phyloP scores from a whole-genome alignment of 2,888 invertebrate genomes.

The Cyrtodaria siliqua region DNA sequence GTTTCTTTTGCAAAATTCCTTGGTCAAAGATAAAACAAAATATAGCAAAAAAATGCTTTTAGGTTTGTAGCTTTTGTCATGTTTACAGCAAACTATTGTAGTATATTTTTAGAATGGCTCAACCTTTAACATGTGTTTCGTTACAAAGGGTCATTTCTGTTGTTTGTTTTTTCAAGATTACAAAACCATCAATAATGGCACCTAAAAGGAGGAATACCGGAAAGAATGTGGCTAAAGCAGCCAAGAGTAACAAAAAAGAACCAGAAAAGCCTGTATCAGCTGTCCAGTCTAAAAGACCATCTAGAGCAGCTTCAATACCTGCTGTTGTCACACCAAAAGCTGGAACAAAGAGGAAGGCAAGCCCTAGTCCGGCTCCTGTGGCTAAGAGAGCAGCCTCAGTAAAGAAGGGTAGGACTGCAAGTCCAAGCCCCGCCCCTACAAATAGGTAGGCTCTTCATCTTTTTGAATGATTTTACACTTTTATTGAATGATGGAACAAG shows the following conservation, averaged over 20 bases:
- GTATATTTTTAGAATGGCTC: too few relatives aligned
- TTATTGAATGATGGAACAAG: too few relatives aligned
- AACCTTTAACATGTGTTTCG: too few relatives aligned
- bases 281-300: constrained; percentile 1
- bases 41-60: too few relatives aligned
- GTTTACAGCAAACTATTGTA: too few relatives aligned
- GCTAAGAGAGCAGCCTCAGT: constrained; percentile 41
- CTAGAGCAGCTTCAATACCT: neutral
- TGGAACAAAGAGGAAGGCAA: constrained; percentile 50
- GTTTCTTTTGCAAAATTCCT: too few relatives aligned
- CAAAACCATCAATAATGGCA: constrained; percentile 7
- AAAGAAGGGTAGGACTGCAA: constrained; percentile 51
- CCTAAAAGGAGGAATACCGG: constrained; percentile 19
- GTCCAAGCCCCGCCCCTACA: constrained; percentile 62
- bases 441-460: constrained; percentile 46
- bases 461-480: too few relatives aligned
- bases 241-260: neutral
- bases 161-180: neutral
- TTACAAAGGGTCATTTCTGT: too few relatives aligned
- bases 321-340: constrained; percentile 2
- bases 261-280: neutral
- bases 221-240: neutral
- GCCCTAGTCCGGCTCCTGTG: constrained; percentile 39
- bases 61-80: too few relatives aligned
- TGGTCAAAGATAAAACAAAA: too few relatives aligned